These are phyloP conservation scores for Troglohyphantes excavatus DNA, from an alignment of 2,888 invertebrate genomes.

Conservation along the genomic window DNA sequence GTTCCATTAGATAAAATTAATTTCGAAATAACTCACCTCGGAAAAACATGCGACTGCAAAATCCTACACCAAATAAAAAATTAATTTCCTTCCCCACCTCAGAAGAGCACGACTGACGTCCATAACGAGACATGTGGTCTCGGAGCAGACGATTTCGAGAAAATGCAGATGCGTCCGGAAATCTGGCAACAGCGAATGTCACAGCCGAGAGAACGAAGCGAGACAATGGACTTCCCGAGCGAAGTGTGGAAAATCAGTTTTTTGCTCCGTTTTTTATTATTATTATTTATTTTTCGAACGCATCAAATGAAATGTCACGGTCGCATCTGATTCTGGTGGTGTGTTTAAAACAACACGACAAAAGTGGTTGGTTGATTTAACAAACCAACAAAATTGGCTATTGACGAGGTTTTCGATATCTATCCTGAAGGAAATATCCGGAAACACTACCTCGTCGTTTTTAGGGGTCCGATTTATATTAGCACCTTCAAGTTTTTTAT, in stretches of 20 bases:
- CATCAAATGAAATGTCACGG: constrained; percentile 58
- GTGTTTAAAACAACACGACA: no score
- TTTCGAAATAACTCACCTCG: constrained; percentile 17
- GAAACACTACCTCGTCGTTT: no score
- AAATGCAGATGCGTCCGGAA: not conserved
- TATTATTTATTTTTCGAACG: not conserved
- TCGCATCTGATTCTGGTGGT: constrained; percentile 10
- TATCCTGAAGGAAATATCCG: no score
- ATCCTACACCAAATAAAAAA: constrained; percentile 21
- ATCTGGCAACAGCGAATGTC: constrained; percentile 56
- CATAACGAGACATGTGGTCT: constrained; percentile 18
- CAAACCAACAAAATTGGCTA: no score
- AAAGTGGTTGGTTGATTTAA: no score
- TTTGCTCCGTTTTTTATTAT: constrained; percentile 35
- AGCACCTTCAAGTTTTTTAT: no score
- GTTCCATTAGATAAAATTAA: not conserved
- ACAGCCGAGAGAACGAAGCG: constrained; percentile 54
- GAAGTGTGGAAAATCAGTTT: constrained; percentile 59
- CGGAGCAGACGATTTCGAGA: constrained; percentile 3
- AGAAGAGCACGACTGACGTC: not conserved
- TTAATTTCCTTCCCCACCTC: constrained; percentile 9
- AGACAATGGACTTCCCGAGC: constrained; percentile 43
- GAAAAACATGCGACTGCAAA: constrained; percentile 43
- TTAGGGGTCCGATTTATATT: no score
- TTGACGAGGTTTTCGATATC: no score